Evolutionary conservation across 2,113 vertebrate species (phyloP).

Genomic region (Grus americana): DNA sequence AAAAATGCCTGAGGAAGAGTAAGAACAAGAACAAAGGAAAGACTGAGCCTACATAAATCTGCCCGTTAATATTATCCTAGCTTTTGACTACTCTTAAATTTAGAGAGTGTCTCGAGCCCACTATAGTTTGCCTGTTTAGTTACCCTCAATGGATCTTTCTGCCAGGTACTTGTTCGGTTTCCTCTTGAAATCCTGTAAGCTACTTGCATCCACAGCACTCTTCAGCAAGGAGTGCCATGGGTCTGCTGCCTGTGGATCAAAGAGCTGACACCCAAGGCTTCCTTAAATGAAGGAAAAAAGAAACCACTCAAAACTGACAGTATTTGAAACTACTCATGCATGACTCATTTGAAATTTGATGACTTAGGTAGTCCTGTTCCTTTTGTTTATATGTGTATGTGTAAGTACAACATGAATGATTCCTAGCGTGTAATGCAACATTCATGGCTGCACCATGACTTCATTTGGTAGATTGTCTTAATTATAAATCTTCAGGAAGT

Average conservation of each 20-base stretch:
- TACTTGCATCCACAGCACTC: not conserved
- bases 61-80: not conserved
- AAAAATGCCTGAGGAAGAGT: not conserved
- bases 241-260: not conserved
- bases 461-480: not conserved
- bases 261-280: not conserved
- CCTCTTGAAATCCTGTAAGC: not conserved
- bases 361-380: not conserved
- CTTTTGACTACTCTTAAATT: not conserved
- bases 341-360: not conserved
- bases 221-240: not conserved
- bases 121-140: not conserved
- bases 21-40: not conserved
- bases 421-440: not conserved
- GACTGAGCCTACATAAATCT: not conserved
- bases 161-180: not conserved
- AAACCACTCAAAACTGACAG: not conserved
- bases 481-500: not conserved
- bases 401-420: not conserved
- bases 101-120: not conserved
- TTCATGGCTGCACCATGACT: not conserved
- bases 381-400: not conserved
- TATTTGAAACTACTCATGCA: not conserved
- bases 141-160: not conserved
- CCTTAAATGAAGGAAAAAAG: not conserved